Conservation (phyloP, 2,888 invertebrate genomes). For the Ferdinandea cuprea region DNA sequence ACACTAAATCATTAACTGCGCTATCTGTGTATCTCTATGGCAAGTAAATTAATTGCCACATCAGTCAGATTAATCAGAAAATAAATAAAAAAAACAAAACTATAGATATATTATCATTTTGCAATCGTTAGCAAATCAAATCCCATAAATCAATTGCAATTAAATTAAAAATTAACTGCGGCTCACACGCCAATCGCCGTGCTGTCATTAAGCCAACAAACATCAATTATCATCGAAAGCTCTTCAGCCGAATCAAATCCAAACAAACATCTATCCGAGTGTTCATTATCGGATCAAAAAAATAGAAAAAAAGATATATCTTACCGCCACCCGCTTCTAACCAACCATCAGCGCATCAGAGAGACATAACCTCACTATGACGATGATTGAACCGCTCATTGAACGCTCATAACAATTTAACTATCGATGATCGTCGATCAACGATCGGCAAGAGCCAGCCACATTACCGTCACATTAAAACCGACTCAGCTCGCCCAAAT, state of each 20-base stretch:
- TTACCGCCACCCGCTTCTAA: constrained; percentile 46
- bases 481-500: constrained; percentile 65
- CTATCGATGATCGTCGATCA: constrained; percentile 52
- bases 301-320: constrained; percentile 30
- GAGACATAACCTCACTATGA: constrained; percentile 11
- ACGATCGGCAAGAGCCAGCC: constrained; percentile 13
- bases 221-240: constrained; percentile 62
- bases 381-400: constrained; percentile 48
- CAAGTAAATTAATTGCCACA: constrained; percentile 22
- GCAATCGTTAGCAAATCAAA: constrained; percentile 17
- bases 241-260: constrained; percentile 50
- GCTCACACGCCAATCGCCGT: constrained; percentile 18
- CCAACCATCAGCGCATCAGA: constrained; percentile 31
- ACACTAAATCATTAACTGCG: background rate
- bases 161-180: constrained; percentile 68
- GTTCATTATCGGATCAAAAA: constrained; percentile 26
- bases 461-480: constrained; percentile 73
- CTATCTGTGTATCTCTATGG: constrained; percentile 9
- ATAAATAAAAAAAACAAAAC: background rate
- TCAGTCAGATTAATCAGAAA: background rate
- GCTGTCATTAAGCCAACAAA: constrained; percentile 48
- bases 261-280: constrained; percentile 39
- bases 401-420: constrained; percentile 67
- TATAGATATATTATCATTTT: background rate
- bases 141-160: constrained; percentile 66